Conservation (phyloP, 2,797 vertebrate genomes). For the Tarsius wallacei region DNA sequence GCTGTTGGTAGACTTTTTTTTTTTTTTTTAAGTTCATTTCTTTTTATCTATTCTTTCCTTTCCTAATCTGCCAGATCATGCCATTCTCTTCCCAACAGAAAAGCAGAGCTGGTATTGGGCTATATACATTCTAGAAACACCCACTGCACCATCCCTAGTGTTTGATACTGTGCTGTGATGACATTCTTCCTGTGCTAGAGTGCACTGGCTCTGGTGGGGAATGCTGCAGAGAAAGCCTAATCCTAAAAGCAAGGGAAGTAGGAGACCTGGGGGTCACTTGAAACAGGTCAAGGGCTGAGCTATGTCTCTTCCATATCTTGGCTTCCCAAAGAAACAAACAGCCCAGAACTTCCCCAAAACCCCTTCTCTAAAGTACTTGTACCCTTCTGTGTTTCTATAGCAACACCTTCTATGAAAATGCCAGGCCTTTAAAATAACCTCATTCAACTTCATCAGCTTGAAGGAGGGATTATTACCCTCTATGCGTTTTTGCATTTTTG, state of each 20-base stretch:
- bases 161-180: not conserved
- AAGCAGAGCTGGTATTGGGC: not conserved
- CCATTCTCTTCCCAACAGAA: not conserved
- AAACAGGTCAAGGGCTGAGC: slow-evolving; percentile 9
- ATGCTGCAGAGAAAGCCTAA: not conserved
- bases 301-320: slow-evolving; percentile 15
- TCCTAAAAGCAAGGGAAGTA: not conserved
- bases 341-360: not conserved
- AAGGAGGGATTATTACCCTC: not conserved
- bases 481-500: not conserved
- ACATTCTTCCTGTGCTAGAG: not conserved
- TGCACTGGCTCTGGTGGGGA: not conserved
- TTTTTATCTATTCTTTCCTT: slow-evolving; percentile 10
- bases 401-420: slow-evolving; percentile 72
- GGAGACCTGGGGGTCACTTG: not conserved
- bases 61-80: not conserved
- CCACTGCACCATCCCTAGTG: not conserved
- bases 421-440: slow-evolving; percentile 72
- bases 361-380: slow-evolving; percentile 58
- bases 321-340: slow-evolving; percentile 70
- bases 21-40: not conserved
- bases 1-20: not conserved
- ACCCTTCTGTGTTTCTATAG: slow-evolving; percentile 75
- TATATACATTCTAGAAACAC: not conserved
- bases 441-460: slow-evolving; percentile 57